Evolutionary conservation across 2,888 invertebrate species (phyloP), one percentile per base, ranked within the genome.

Genomic region (Hofmannophila pseudospretella): DNA sequence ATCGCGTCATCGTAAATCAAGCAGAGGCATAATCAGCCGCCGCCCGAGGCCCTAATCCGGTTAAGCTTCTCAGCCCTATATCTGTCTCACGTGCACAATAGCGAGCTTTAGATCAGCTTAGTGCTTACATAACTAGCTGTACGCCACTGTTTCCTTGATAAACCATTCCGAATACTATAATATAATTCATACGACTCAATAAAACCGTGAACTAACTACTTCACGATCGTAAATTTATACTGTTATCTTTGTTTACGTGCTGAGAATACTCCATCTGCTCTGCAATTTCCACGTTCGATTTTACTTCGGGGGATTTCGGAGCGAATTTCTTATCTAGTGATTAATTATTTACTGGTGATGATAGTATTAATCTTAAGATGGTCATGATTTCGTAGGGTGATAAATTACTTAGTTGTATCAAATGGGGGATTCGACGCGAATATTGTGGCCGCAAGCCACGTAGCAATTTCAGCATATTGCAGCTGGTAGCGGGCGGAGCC

Each of bases 1-100:
- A 77, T 75, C 75, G 69, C 72, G 74, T 79, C 79, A 76, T 69
- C 78, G 77, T 84, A 85, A 85, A 85, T 86, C 85, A 85, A 73
- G 72, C 65, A 67, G 68, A 51, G 64, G 77, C 69, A 81, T 84
- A 81, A 86, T 82, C 80, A 82, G 78, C 64, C 67, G 58, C 57
- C 65, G 73, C 73, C 72, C 62, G 58, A 51, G 62, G 72, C 67
- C 58, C 53, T 81, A 80, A 85, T 82, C 79, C 77, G 54, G 67
- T 69, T 81, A 78, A 82, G 76, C 78, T 59, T 61, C 70, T 74
- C 73, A 68, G 74, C 67, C 69, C 67, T 74, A 68, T 77, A 75
- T 73, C 72, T 75, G 71, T 68, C 73, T 72, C 69, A 65, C 67
- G 67, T 68, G 74, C 67, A 79, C 73, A 79, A 75, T 78, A 67